Percentiles rank a stretch among this genome's conserved stretches.
phyloP scores from a whole-genome alignment of 23 tunicate genomes.

The Phallusia fumigata region DNA sequence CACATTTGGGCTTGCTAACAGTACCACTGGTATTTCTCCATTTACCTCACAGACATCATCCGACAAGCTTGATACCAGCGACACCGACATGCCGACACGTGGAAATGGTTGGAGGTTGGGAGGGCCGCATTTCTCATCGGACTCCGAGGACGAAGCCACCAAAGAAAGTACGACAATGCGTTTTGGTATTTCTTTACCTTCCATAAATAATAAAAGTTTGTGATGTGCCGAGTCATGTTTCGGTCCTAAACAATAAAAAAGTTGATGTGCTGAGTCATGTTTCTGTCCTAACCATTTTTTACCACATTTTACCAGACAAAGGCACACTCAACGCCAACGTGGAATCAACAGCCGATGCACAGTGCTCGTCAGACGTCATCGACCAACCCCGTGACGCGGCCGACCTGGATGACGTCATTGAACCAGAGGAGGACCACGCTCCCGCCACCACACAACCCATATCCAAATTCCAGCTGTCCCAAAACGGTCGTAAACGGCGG shows the following conservation, averaged over 20 bases:
- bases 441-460: background rate
- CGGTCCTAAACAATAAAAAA: too few species aligned
- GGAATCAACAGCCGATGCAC: background rate
- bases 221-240: too few species aligned
- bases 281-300: too few species aligned
- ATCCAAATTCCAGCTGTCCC: background rate
- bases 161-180: background rate
- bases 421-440: background rate
- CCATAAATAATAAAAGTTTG: too few species aligned
- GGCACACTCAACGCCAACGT: background rate
- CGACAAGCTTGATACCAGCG: conserved; percentile 17
- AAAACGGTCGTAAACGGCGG: conserved; percentile 28
- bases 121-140: conserved; percentile 70
- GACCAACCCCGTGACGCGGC: background rate
- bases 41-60: conserved; percentile 1
- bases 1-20: too few species aligned
- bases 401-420: background rate
- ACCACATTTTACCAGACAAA: background rate
- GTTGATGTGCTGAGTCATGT: too few species aligned
- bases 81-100: conserved; percentile 8
- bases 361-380: background rate
- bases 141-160: conserved; percentile 44
- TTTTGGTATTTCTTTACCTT: too few species aligned
- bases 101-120: conserved; percentile 72
- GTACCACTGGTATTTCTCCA: background rate